Evolutionary conservation across 2,797 vertebrate genomes (phyloP).

Genomic region (Knipowitschia caucasica): DNA sequence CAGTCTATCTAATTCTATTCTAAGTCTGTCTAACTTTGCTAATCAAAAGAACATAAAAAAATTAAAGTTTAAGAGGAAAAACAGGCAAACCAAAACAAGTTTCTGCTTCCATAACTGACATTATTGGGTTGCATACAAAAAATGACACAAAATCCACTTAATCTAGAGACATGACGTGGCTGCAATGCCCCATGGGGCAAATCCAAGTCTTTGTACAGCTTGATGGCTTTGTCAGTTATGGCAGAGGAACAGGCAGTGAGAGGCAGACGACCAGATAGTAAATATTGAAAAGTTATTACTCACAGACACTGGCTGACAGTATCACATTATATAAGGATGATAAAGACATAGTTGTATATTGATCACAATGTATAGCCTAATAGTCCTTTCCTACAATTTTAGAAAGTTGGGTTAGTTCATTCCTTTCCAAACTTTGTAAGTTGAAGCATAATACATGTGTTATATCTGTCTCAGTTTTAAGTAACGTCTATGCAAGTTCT

Average conservation of each 20-base stretch:
- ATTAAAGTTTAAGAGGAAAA: neutral
- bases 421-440: too few species aligned
- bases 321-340: slow-evolving; percentile 34
- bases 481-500: too few species aligned
- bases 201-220: slow-evolving; percentile 31
- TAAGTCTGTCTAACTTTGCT: too few species aligned
- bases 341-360: too few species aligned
- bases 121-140: slow-evolving; percentile 14
- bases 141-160: slow-evolving; percentile 28
- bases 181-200: neutral
- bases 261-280: slow-evolving; percentile 47
- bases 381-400: too few species aligned
- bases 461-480: too few species aligned
- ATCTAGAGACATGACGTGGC: slow-evolving; percentile 28
- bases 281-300: slow-evolving; percentile 38
- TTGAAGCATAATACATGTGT: too few species aligned
- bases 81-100: neutral
- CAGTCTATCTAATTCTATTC: too few species aligned
- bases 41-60: neutral
- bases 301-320: slow-evolving; percentile 23
- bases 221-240: slow-evolving; percentile 45
- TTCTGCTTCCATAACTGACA: slow-evolving; percentile 20
- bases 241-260: slow-evolving; percentile 37
- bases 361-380: too few species aligned
- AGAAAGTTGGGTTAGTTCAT: too few species aligned